Base-by-base conservation (phyloP, 2,113 vertebrate species). In the Silurus glanis region DNA sequence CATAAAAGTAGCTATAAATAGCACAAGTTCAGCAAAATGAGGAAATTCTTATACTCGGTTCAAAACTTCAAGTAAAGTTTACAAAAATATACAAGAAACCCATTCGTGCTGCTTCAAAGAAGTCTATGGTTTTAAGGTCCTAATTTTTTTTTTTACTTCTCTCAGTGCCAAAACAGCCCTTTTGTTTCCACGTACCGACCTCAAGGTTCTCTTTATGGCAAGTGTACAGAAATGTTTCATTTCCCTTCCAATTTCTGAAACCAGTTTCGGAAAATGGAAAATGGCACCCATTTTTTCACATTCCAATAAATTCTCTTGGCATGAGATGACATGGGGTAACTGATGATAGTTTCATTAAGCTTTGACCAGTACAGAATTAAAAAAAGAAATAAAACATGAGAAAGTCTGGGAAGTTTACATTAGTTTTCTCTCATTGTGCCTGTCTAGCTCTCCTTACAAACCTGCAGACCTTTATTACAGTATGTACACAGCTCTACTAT, bases 341-440 rank as follows among this genome's bases (percentile, higher is more conserved):
- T 6, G 37, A 59, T 45, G 7, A 5, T 37, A 4, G 4, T 80
- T 17, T 61, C 9, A 10, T 80, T 10, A 13, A 37, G 28, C 58
- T 81, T n/a, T 64, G 19, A 47, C 4, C 78, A 12, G 58, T 4
- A 64, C 45, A 64, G 37, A 51, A 23, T 51, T 66, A 64, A 0
- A 51, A 51, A 84, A 74, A n/a, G 10, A 6, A 23, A 45, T 37
- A 12, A n/a, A 25, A 14, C 47, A n/a, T 23, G 5, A 75, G 47
- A n/a, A 51, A 51, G 19, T 85, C 66, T 89, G 80, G 28, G 89
- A 91, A 84, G 94, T 94, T 94, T 93, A 93, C 92, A 92, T 88
- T 72, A 85, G 79, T 88, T 58, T 91, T 90, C 91, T 90, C 62
- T 86, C 72, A 72, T 91, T 84, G 93, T 94, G 93, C 94, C 94